Evolutionary conservation across 2,797 vertebrate genomes (phyloP), one percentile per base, ranked within the genome.

Genomic region (Myotis vivesi): DNA sequence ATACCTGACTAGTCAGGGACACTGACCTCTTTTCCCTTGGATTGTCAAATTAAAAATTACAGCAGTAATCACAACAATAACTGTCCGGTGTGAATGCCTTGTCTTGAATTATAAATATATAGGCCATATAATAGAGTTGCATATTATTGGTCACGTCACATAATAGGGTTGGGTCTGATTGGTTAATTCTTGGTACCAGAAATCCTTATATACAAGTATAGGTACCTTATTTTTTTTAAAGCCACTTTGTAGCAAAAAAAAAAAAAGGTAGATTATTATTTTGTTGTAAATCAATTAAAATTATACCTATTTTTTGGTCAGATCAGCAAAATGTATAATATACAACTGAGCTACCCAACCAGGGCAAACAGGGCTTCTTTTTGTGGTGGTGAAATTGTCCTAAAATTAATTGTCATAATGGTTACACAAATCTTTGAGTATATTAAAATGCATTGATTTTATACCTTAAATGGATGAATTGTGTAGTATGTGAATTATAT

Each of bases 351-450:
- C n/a, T 66, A 33, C 64, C n/a, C n/a, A 33, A 16, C 64, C 64
- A 66, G 64, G 6, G 64, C 64, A 66, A 33, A 69, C 49, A 57
- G 8, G 2, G 20, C 79, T 72, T 66, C 19, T 64, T 87, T 87
- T 46, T 87, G 51, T 62, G n/a, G n/a, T 76, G 15, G 75, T 64
- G 16, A 82, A 75, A 89, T 46, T 88, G 49, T 71, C 44, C 23
- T 82, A 82, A 93, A 95, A 91, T 62, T 55, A 82, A 62, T 69
- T 77, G 41, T 87, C 44, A 36, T 64, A 33, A 73, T 73, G 28
- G 49, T n/a, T 64, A 51, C 11, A 66, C n/a, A 73, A 66, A 72
- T 88, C 55, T 88, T 38, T 73, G 53, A 66, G 33, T 41, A 91
- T 55, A 80, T 44, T 89, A 57, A 68, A 89, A 92, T 85, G 30